Evolutionary conservation across 2,797 vertebrate genomes (phyloP), one percentile per base, ranked within the genome.

Genomic region (Tinamus major): DNA sequence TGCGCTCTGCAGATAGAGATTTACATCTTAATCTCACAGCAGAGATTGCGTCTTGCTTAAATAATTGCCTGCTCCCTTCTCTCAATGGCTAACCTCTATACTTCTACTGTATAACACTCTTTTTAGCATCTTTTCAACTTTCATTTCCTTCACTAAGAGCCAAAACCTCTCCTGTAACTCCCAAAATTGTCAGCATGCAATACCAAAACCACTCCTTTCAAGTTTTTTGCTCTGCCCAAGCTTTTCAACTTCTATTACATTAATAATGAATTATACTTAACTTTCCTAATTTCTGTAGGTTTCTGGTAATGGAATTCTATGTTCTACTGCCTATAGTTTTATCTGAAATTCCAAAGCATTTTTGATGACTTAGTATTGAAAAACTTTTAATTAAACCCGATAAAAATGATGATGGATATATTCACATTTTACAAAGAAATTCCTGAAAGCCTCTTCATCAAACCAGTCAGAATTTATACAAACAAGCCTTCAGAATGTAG

Each of bases 11-110:
- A 76, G 46, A 46, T 21, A 39, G 2, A 49, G 27, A 63, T 7
- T 67, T n/a, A 39, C 0, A 0, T 26, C 35, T 27, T 49, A 44
- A 87, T 7, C 39, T 84, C 53, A 75, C 11, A 59, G 0, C 2
- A 1, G 5, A 61, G 7, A 76, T 2, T 26, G 5, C 33, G 77
- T n/a, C 9, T 3, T 4, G 3, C 9, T 58, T 49, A 11, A 35
- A 78, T n/a, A 71, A 70, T 48, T 39, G 78, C 18, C 23, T 53
- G 20, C 7, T 67, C 29, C n/a, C 41, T 15, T 69, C 27, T 53
- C 58, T 13, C 21, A n/a, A 62, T 7, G 4, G 8, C 10, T 29
- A 59, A 58, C 5, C 5, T 71, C 20, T 13, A 27, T 31, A 11
- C 13, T 79, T 65, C 70, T 79, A 48, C 10, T 39, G 31, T 14